Conservation (phyloP, 2,888 invertebrate genomes). For the Amorpha juglandis region DNA sequence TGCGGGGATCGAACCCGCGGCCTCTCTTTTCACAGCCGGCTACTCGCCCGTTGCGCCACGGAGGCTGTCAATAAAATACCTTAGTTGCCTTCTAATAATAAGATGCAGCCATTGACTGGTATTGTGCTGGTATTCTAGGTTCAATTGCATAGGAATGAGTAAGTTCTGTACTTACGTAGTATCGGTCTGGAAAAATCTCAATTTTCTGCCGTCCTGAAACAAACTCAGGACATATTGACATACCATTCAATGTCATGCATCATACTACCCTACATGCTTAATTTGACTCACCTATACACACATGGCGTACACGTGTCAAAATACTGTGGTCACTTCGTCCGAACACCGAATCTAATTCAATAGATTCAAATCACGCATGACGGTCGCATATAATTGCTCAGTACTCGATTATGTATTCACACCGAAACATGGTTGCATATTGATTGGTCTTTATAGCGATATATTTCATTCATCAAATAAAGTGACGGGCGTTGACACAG, state of each 20-base stretch:
- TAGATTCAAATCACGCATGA: conserved; percentile 9
- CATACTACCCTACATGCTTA: background rate
- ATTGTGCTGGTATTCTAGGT: no score
- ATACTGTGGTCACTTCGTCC: background rate
- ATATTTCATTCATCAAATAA: conserved; percentile 17
- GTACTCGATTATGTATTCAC: conserved; percentile 8
- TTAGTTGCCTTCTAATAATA: no score
- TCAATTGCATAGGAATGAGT: no score
- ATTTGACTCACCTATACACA: background rate
- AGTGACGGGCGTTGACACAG: conserved; percentile 6
- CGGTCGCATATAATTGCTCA: conserved; percentile 1
- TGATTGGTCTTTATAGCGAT: background rate
- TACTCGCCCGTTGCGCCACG: no score
- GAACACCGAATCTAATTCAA: conserved; percentile 1
- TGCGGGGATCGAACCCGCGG: no score
- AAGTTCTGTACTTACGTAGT: no score
- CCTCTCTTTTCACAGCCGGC: no score
- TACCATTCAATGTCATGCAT: background rate
- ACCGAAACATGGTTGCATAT: conserved; percentile 2
- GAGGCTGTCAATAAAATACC: no score
- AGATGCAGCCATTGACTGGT: no score
- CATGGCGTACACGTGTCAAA: background rate
- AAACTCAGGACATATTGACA: no score
- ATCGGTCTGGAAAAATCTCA: no score
- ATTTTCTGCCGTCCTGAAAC: no score